phyloP scores from a whole-genome alignment of 2,888 invertebrate species.

The Exocentrus adspersus region DNA sequence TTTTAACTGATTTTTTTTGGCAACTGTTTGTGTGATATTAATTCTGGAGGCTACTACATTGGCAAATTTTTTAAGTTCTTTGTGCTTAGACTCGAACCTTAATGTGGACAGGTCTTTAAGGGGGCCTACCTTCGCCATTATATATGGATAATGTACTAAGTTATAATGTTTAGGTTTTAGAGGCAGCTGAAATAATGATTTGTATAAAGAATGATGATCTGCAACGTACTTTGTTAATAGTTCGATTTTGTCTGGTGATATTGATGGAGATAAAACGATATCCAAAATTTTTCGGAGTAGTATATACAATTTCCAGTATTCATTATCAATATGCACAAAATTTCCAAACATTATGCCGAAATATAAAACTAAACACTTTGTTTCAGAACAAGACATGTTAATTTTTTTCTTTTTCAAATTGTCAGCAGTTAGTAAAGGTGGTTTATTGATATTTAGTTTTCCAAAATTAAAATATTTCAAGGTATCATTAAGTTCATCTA shows the following conservation, averaged over 20 bases:
- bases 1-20: slow-evolving; percentile 12
- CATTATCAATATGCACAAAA: slow-evolving; percentile 36
- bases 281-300: slow-evolving; percentile 31
- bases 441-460: slow-evolving; percentile 34
- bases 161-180: slow-evolving; percentile 40
- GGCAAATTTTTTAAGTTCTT: slow-evolving; percentile 3
- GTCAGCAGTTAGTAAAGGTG: slow-evolving; percentile 33
- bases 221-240: slow-evolving; percentile 24
- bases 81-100: slow-evolving; percentile 31
- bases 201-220: slow-evolving; percentile 34
- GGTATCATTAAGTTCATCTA: slow-evolving; percentile 32
- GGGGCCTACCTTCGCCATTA: slow-evolving; percentile 34
- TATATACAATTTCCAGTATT: slow-evolving; percentile 41
- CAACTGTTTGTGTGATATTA: slow-evolving; percentile 13
- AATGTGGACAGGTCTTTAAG: slow-evolving; percentile 26
- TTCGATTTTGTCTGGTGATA: slow-evolving; percentile 5
- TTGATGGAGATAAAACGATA: slow-evolving; percentile 23
- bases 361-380: slow-evolving; percentile 35
- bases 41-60: slow-evolving; percentile 13
- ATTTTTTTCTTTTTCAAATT: slow-evolving; percentile 34
- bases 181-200: slow-evolving; percentile 25
- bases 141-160: slow-evolving; percentile 35
- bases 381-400: slow-evolving; percentile 41
- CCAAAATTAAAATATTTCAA: slow-evolving; percentile 32
- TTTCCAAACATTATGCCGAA: slow-evolving; percentile 38